Base-by-base conservation (phyloP, 1,140 invertebrate genomes). In the Limonius californicus region DNA sequence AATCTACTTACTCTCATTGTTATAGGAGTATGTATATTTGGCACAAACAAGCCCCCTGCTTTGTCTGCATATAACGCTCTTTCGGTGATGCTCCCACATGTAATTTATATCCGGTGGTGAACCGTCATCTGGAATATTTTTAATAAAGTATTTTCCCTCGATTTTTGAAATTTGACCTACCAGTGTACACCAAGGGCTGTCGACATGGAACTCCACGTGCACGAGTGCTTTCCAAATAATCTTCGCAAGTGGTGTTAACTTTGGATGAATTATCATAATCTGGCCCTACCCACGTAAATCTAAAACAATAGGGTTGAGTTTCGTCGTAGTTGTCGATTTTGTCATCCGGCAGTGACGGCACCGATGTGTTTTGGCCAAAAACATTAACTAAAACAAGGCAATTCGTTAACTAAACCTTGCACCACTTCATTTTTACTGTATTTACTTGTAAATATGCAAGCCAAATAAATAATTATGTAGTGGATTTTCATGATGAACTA, bases 211-310 rank as follows among this genome's bases (percentile, higher is more conserved):
- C 72, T 14, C 75, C 73, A n/a, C 63, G 64, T 4, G 77, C 68
- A 6, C 81, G 68, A 11, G 68, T 70, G 7, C 80, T 80, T 14
- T 79, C 77, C 16, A 66, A 54, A 59, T 63, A 70, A 39, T 82
- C 80, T 15, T 74, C 69, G 61, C 82, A 83, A 14, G 82, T 82
- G 21, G 76, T 78, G 66, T 83, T 82, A 61, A 77, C 75, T 11
- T 74, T 68, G 45, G 75, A 78, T 12, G 74, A 68, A 59, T 83
- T 82, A 59, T 77, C 74, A 57, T 70, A 82, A 3, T 73, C 67
- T 1, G 80, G 80, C 0, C 81, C 82, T 0, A 83, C 73, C 82
- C 82, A 83, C 11, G 81, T 81, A 66, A 81, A 83, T 57, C 77
- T 75, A 63, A 78, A 82, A 66, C 82, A 83, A 60, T 79, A 75